These are phyloP conservation scores for Hypsibius dujardini DNA, from an alignment of 1,140 invertebrate species.

Conservation along the genomic window DNA sequence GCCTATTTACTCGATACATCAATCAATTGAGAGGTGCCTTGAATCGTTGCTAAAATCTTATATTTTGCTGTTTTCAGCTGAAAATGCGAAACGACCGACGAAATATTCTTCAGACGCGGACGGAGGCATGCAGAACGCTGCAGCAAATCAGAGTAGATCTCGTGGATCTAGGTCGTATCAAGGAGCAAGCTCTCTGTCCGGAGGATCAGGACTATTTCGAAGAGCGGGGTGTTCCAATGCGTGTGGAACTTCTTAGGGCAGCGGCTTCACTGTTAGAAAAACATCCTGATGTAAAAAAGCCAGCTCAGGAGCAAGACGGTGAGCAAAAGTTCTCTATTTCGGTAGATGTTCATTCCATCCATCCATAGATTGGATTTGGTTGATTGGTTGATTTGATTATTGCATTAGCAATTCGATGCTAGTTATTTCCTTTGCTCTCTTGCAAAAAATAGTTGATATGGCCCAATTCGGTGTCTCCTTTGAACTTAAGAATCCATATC, in stretches of 20 bases:
- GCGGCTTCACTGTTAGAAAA: neutral
- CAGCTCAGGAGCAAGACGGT: conserved; percentile 13
- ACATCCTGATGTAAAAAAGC: conserved; percentile 7
- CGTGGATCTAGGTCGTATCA: neutral
- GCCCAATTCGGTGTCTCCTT: no score
- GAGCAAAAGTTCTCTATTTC: no score
- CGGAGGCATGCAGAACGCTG: neutral
- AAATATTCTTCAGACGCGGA: neutral
- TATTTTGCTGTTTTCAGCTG: neutral
- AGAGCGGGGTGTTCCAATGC: neutral
- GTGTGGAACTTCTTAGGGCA: conserved; percentile 1
- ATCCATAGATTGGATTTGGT: no score
- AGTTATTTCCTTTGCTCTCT: no score
- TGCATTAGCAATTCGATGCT: no score
- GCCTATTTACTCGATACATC: neutral
- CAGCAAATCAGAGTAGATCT: conserved; percentile 12
- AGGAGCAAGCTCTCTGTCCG: neutral
- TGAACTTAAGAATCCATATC: neutral
- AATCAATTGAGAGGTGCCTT: neutral
- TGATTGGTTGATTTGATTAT: no score
- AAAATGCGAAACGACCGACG: neutral
- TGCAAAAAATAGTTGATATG: no score
- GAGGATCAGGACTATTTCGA: neutral
- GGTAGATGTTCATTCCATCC: no score
- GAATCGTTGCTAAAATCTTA: neutral